Conservation (phyloP, 1,140 invertebrate species). For the Bombus vancouverensis region DNA sequence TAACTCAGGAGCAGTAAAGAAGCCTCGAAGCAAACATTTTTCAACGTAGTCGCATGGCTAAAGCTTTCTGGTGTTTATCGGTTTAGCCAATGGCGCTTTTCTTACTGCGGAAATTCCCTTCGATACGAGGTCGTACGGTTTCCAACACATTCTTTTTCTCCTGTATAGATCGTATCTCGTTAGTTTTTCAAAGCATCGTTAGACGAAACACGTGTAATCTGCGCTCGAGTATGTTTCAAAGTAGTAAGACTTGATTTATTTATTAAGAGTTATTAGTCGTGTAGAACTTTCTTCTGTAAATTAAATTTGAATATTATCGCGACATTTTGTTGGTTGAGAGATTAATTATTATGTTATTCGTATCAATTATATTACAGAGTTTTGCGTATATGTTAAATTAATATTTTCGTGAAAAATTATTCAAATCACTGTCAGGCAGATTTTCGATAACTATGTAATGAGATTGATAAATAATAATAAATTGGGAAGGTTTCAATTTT, state of each 20-base stretch:
- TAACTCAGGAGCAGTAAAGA: constrained; percentile 26
- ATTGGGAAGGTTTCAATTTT: neutral
- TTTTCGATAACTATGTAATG: neutral
- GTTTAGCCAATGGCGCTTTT: constrained; percentile 70
- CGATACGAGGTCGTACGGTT: neutral
- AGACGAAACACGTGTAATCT: neutral
- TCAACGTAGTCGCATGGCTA: constrained; percentile 46
- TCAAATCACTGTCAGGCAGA: neutral
- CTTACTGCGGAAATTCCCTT: neutral
- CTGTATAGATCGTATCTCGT: neutral
- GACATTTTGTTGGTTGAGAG: neutral
- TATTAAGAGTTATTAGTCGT: neutral
- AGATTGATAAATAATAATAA: neutral
- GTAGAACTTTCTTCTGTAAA: neutral
- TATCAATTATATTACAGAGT: too few relatives aligned
- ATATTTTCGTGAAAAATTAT: neutral
- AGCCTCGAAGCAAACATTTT: constrained; percentile 58
- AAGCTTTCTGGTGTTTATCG: constrained; percentile 73
- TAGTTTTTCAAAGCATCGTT: neutral
- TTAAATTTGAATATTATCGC: neutral
- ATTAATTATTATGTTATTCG: neutral
- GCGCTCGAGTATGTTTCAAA: neutral
- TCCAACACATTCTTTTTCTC: neutral
- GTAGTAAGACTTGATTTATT: neutral
- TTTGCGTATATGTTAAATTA: too few relatives aligned